Conservation (phyloP, 1,140 invertebrate species). For the Solenopsis fugax region DNA sequence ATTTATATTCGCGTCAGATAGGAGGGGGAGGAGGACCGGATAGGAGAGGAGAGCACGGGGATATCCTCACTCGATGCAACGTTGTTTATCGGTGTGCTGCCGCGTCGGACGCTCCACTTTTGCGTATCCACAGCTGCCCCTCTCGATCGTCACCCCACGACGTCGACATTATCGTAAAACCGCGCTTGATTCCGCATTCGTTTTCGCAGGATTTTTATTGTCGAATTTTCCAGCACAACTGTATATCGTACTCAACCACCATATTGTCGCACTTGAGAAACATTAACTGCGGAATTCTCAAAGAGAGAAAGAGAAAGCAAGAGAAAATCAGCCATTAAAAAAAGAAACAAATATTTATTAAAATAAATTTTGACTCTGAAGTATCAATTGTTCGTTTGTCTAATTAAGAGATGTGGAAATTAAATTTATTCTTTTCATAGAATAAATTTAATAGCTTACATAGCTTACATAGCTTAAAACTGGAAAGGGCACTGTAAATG, state of each 20-base stretch:
- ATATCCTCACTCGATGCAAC: slow-evolving; percentile 74
- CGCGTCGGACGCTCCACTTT: slow-evolving; percentile 77
- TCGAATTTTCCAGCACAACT: slow-evolving; percentile 32
- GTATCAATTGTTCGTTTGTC: background rate
- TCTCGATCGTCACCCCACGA: slow-evolving; percentile 53
- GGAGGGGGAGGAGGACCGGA: slow-evolving; percentile 58
- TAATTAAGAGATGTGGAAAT: background rate
- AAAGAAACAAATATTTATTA: background rate
- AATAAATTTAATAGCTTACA: too few relatives aligned
- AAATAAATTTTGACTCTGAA: background rate
- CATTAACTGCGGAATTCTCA: too few relatives aligned
- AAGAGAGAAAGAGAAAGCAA: background rate
- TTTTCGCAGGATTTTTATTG: slow-evolving; percentile 60
- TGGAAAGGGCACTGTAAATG: background rate
- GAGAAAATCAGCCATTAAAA: background rate
- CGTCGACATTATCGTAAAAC: slow-evolving; percentile 72
- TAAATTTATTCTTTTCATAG: background rate
- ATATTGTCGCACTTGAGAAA: slow-evolving; percentile 19
- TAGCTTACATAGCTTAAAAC: background rate
- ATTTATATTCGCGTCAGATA: slow-evolving; percentile 78
- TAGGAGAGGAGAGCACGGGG: slow-evolving; percentile 58
- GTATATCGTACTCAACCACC: background rate
- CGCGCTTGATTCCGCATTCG: slow-evolving; percentile 65
- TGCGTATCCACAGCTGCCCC: slow-evolving; percentile 65
- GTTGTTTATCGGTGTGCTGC: slow-evolving; percentile 82